Percentiles rank a stretch among this genome's conserved stretches.
Conservation (phyloP, 2,113 vertebrate species). For the Tursiops truncatus region DNA sequence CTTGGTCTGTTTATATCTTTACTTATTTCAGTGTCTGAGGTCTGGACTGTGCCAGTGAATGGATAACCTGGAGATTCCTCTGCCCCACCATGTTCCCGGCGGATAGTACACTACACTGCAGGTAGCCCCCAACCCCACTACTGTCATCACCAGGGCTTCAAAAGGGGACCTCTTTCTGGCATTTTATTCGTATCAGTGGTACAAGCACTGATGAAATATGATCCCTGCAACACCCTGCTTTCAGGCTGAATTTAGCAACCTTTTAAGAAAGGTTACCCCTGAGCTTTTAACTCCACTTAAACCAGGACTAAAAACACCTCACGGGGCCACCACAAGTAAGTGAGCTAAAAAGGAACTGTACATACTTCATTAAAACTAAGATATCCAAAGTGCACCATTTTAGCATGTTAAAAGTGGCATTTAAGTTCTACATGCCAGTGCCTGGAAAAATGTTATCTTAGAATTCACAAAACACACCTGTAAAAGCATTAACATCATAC, state of each 20-base stretch:
- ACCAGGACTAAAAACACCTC: background rate
- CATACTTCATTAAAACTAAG: background rate
- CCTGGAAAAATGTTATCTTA: background rate
- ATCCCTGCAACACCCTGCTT: background rate
- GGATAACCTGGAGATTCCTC: too few species aligned
- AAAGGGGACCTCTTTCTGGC: background rate
- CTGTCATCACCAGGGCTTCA: background rate
- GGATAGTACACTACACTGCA: background rate
- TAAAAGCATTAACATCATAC: background rate
- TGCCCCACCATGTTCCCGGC: too few species aligned
- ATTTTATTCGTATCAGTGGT: background rate
- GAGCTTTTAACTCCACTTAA: background rate
- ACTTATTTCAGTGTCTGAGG: background rate
- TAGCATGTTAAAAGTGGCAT: background rate
- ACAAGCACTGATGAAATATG: rapidly evolving
- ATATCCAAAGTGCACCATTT: background rate
- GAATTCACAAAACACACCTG: background rate
- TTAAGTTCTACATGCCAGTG: background rate
- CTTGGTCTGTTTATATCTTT: background rate
- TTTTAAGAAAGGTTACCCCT: background rate
- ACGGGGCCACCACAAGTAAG: background rate
- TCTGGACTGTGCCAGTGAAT: background rate
- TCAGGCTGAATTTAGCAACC: background rate
- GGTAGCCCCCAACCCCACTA: background rate
- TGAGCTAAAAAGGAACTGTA: background rate